Conservation (phyloP, 2,113 vertebrate species). For the Lathamus discolor region DNA sequence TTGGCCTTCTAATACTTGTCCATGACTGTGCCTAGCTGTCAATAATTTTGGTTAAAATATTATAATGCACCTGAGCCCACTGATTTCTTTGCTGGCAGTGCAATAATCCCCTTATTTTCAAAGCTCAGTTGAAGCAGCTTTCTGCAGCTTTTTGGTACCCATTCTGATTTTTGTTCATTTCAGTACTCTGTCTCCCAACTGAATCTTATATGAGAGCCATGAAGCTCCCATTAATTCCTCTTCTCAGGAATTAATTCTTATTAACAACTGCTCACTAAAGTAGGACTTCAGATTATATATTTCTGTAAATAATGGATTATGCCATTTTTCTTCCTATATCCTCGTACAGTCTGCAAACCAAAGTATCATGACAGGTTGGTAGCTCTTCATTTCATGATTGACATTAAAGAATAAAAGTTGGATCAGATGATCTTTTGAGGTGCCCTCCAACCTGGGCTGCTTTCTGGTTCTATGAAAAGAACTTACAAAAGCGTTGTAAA, state of each 20-base stretch:
- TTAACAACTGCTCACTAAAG: not conserved
- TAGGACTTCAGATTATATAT: not conserved
- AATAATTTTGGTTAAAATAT: not conserved
- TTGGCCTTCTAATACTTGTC: not conserved
- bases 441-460: not conserved
- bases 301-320: not conserved
- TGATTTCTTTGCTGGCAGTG: not conserved
- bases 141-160: not conserved
- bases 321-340: not conserved
- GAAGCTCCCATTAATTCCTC: not conserved
- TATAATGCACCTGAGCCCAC: not conserved
- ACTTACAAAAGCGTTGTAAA: not conserved
- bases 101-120: not conserved
- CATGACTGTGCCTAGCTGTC: not conserved
- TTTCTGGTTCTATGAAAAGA: not conserved
- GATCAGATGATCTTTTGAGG: not conserved
- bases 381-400: not conserved
- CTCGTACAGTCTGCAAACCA: not conserved
- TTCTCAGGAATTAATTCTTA: not conserved
- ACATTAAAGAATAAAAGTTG: not conserved
- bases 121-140: not conserved
- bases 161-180: not conserved
- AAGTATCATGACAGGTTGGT: rapidly evolving
- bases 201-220: not conserved
- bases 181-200: not conserved